phyloP scores from a whole-genome alignment of 2,797 vertebrate species.

The Darevskia nairensis region DNA sequence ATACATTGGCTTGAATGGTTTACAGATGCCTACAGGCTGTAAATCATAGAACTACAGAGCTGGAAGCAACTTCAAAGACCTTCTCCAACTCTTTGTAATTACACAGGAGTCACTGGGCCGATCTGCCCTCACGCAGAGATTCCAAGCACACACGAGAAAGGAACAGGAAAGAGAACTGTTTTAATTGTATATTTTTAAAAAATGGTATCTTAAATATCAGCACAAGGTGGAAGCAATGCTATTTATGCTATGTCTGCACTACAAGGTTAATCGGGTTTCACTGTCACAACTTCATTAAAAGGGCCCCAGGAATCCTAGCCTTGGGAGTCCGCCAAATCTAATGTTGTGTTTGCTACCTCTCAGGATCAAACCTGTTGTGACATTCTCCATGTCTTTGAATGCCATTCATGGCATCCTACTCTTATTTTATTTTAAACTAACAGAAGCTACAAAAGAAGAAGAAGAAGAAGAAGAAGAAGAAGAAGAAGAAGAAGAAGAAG shows the following conservation, averaged over 20 bases:
- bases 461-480: too few species aligned
- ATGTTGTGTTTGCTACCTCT: neutral
- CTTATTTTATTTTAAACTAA: neutral
- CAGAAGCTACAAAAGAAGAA: neutral
- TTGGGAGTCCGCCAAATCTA: neutral
- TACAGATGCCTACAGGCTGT: conserved; percentile 29
- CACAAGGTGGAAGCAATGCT: neutral
- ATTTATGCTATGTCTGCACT: neutral
- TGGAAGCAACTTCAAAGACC: conserved; percentile 37
- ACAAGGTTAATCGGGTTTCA: neutral
- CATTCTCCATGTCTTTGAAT: neutral
- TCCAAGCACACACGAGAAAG: neutral
- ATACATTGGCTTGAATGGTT: conserved; percentile 23
- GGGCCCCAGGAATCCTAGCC: neutral
- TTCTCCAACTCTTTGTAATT: conserved; percentile 23
- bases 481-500: neutral
- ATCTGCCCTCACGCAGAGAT: neutral
- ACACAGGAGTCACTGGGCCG: neutral
- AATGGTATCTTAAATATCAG: neutral
- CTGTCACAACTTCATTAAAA: neutral
- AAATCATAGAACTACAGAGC: conserved; percentile 30
- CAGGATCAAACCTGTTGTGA: neutral
- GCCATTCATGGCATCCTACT: neutral
- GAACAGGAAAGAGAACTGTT: neutral
- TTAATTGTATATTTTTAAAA: neutral